phyloP scores from a whole-genome alignment of 2,113 vertebrate species.

The Budorcas taxicolor region DNA sequence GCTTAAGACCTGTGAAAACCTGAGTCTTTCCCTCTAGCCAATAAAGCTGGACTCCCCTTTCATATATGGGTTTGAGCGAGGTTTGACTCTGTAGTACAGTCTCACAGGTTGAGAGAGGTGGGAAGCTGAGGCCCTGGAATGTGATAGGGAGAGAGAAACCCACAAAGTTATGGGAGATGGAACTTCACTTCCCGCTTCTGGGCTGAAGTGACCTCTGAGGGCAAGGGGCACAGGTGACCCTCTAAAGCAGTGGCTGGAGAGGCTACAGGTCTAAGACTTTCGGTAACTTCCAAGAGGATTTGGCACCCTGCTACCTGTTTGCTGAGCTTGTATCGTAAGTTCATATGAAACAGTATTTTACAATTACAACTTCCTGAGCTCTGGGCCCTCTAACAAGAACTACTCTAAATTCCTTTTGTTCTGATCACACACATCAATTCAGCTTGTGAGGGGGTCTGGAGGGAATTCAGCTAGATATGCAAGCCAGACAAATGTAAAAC shows the following conservation, averaged over 20 bases:
- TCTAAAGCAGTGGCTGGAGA: neutral
- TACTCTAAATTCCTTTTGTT: neutral
- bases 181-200: neutral
- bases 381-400: neutral
- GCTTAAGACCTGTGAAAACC: neutral
- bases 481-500: slow-evolving; percentile 59
- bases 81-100: neutral
- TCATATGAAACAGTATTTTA: neutral
- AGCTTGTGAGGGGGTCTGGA: neutral
- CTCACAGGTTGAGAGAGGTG: fast-evolving
- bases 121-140: neutral
- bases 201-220: neutral
- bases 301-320: neutral
- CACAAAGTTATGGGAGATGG: neutral
- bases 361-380: neutral
- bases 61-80: neutral
- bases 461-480: neutral
- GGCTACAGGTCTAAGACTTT: neutral
- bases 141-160: neutral
- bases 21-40: neutral
- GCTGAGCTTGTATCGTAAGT: neutral
- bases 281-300: neutral
- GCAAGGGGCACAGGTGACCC: too few relatives aligned
- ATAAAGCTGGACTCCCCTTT: neutral
- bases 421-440: neutral